These are phyloP conservation scores for Himalopsyche japonica DNA, from an alignment of 2,888 invertebrate genomes.

Conservation along the genomic window DNA sequence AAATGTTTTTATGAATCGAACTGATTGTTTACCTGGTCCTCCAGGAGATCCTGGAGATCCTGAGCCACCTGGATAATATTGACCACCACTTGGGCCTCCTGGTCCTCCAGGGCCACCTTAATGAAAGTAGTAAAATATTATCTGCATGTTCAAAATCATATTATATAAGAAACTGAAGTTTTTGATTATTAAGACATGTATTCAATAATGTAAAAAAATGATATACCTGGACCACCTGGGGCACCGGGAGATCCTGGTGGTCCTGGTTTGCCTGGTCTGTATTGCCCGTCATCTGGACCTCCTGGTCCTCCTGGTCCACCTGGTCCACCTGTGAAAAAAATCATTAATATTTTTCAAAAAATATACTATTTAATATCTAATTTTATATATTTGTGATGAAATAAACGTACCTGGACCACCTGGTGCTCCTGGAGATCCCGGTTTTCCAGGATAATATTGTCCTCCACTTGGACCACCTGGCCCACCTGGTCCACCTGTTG, in stretches of 20 bases:
- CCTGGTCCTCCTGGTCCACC: constrained; percentile 44
- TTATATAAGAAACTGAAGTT: no score
- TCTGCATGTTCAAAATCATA: no score
- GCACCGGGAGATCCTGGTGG: constrained; percentile 42
- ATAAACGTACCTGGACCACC: constrained; percentile 33
- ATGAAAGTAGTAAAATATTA: no score
- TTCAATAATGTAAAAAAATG: neutral
- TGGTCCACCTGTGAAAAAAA: constrained; percentile 23
- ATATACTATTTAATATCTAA: no score
- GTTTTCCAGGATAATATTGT: constrained; percentile 43
- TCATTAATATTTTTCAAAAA: no score
- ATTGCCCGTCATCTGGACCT: constrained; percentile 54
- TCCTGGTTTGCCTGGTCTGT: constrained; percentile 32
- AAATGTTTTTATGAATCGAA: no score
- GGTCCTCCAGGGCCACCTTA: constrained; percentile 10
- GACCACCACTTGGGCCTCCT: constrained; percentile 44
- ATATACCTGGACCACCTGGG: constrained; percentile 39
- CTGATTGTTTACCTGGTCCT: constrained; percentile 13
- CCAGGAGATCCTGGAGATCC: constrained; percentile 41
- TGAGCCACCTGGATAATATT: constrained; percentile 43
- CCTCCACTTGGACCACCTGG: constrained; percentile 43
- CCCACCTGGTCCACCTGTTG: constrained; percentile 20
- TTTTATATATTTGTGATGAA: no score
- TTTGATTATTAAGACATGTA: neutral
- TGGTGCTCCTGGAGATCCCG: constrained; percentile 41